Base-by-base conservation (phyloP, 2,113 vertebrate genomes). In the Butorides virescens region DNA sequence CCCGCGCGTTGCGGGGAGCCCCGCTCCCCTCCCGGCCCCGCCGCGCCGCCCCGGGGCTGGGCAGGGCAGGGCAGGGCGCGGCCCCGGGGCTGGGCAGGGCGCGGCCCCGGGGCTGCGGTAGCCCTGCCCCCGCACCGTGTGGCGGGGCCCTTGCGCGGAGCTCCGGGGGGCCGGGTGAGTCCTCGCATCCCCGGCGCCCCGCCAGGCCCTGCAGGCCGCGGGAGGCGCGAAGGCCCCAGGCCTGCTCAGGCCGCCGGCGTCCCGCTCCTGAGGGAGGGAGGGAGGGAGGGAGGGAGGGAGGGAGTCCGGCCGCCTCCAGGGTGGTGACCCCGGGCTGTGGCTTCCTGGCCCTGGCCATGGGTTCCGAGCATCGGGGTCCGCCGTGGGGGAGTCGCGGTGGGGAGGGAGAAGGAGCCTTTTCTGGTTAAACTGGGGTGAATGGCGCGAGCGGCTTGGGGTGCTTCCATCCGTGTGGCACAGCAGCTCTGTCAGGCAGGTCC, bases 381-480 rank as follows among this genome's bases (percentile, higher is more conserved):
- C n/a, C 20, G 5, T 6, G 52, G 5, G 42, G 37, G 22, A 58
- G 62, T 2, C 15, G 16, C 11, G 53, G 8, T 4, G 7, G 61
- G 15, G 76, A 23, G 4, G 19, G 52, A 52, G 37, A n/a, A 50
- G 37, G 44, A 56, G 30, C 32, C 3, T 7, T 34, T 34, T 56
- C 39, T 15, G 50, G 42, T 46, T 52, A 23, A n/a, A 27, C 21
- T 1, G 12, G 32, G 22, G 36, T 13, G 65, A 80, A 39, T 0
- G 8, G 19, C 4, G 1, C 16, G 29, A 17, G 36, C 1, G 5
- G 15, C 32, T 22, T 3, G 30, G 15, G n/a, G 44, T 3, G 6
- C 67, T 19, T 22, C 10, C 4, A 4, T 5, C 18, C 10, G 0
- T 8, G 5, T 2, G 3, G 34, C 73, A 11, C 10, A 8, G 58